Evolutionary conservation across 64 coral and sea anemone genomes (phyloP), one percentile per base, ranked within the genome.

Genomic region (Acropora yongei): DNA sequence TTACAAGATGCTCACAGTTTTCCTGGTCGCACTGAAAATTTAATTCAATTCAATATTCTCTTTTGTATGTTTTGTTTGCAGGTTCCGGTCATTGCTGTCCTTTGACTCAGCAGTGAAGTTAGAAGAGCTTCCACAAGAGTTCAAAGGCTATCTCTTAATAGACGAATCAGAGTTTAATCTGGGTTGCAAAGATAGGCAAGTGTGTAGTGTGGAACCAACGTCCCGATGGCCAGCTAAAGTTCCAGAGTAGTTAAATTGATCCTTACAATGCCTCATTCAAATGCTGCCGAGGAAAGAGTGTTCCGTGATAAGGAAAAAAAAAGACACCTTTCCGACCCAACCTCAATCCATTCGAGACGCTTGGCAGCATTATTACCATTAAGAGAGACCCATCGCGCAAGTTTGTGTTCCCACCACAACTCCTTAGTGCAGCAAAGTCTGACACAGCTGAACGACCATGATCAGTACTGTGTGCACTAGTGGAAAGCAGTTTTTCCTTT

Each of bases 231-330:
- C 88, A 68, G 43, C 57, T 20, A 67, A 41, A 58, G n/a, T 90
- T 90, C 79, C 49, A 42, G 42, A 79, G 71, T 90, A 19, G 66
- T 77, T 20, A 19, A 68, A 44, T 53, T 81, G 42, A 61, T 90
- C 44, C 67, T 91, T 18, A 91, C 78, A 39, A 84, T 89, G 8
- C 92, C 87, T 76, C 78, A 84, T 71, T 94, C 87, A 58, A 94
- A 89, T 89, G 78, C 87, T 57, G 86, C 11, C 5, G 47, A 89
- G 79, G 92, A 94, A 75, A 82, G 87, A 78, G 86, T 84, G 14
- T 94, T 94, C 92, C 47, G 80, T 84, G 61, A 94, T 94, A 39
- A 75, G 41, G 72, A 88, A 94, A 79, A 93, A 93, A 63, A 93
- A 89, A 30, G 85, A 88, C 76, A 82, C 65, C 78, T 74, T 83